Evolutionary conservation across 2,888 invertebrate genomes (phyloP).

Genomic region (Theretra japonica): DNA sequence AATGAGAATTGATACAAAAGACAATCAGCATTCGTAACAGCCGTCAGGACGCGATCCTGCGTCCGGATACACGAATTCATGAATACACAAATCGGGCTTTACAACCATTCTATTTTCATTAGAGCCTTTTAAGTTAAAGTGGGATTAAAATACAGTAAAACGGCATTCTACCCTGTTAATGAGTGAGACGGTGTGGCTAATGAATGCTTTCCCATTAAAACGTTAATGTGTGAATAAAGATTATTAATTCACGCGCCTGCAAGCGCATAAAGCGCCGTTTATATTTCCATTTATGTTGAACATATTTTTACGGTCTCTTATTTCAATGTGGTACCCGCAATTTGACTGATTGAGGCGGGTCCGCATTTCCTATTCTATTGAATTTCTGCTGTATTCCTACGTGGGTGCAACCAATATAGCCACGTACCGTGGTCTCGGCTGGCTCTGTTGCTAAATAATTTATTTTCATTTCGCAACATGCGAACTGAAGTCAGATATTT

Average conservation of each 20-base stretch:
- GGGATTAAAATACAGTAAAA: slow-evolving; percentile 16
- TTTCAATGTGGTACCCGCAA: slow-evolving; percentile 15
- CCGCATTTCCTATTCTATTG: slow-evolving; percentile 12
- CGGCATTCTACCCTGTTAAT: neutral
- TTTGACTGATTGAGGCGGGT: slow-evolving; percentile 6
- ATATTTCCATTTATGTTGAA: neutral
- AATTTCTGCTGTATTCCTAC: slow-evolving; percentile 4
- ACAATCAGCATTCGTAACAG: slow-evolving; percentile 62
- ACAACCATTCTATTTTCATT: slow-evolving; percentile 54
- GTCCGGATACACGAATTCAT: slow-evolving; percentile 55
- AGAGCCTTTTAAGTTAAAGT: slow-evolving; percentile 57
- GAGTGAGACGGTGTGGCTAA: neutral
- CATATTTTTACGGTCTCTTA: neutral
- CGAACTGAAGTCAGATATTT: neutral
- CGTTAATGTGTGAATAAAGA: slow-evolving; percentile 7
- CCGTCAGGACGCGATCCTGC: slow-evolving; percentile 45
- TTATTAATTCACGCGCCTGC: neutral
- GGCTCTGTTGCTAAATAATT: slow-evolving; percentile 1
- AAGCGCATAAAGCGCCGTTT: neutral
- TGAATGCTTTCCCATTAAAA: neutral
- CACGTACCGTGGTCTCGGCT: neutral
- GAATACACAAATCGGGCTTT: slow-evolving; percentile 62
- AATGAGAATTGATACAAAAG: slow-evolving; percentile 64
- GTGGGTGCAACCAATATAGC: neutral
- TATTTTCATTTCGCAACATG: neutral